A percentile compares a stretch with the other conserved stretches of the same genome.
These are phyloP conservation scores for Bradynema listronoti DNA, from an alignment of 1,140 invertebrate genomes.

Conservation along the genomic window DNA sequence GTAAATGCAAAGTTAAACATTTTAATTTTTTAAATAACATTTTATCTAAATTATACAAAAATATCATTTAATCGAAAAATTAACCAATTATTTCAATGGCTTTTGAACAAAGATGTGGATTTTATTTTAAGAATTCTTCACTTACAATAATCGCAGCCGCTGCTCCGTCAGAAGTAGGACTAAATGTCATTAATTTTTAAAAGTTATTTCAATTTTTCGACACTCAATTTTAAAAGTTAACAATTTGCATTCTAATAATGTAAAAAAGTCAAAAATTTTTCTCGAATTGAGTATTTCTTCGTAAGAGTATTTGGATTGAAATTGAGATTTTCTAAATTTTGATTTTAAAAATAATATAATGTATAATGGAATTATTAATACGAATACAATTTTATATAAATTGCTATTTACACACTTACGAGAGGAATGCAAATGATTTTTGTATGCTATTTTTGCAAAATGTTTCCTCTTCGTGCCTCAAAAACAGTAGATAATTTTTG, in stretches of 20 bases:
- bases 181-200: constrained; percentile 42
- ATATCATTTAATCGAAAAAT: too few species aligned
- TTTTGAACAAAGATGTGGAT: constrained; percentile 70
- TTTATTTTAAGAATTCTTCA: constrained; percentile 74
- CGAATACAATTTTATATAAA: too few species aligned
- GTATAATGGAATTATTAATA: too few species aligned
- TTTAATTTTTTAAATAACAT: not conserved
- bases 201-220: not conserved
- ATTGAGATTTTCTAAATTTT: constrained; percentile 79
- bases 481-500: not conserved
- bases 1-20: not conserved
- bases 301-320: constrained; percentile 77
- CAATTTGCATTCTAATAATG: constrained; percentile 85
- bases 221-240: too few species aligned
- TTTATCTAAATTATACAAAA: not conserved
- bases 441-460: constrained; percentile 92
- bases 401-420: not conserved
- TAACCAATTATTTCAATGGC: constrained; percentile 72
- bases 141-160: constrained; percentile 82
- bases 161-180: constrained; percentile 87
- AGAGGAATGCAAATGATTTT: constrained; percentile 91
- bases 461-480: constrained; percentile 77
- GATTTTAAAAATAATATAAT: too few species aligned
- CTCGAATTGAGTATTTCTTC: constrained; percentile 80
- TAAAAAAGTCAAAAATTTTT: constrained; percentile 77